Conservation (phyloP, 2,113 vertebrate species). For the Circaetus gallicus region DNA sequence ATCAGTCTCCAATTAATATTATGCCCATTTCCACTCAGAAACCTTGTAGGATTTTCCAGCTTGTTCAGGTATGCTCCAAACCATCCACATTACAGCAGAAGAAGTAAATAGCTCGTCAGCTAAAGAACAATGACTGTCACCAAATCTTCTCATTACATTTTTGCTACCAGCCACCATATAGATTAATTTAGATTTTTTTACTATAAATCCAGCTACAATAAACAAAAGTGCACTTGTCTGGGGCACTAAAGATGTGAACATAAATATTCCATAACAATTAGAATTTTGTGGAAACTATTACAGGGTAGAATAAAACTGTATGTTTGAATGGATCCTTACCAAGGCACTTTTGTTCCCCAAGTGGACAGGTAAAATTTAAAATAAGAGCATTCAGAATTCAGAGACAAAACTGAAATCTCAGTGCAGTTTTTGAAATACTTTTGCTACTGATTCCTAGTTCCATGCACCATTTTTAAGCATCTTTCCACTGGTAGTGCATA, state of each 20-base stretch:
- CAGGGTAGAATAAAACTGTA: neutral
- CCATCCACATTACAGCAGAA: neutral
- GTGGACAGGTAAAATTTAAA: neutral
- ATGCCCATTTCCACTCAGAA: neutral
- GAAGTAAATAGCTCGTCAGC: neutral
- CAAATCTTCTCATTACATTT: neutral
- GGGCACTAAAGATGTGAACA: neutral
- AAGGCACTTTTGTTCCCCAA: neutral
- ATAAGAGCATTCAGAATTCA: neutral
- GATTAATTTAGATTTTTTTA: neutral
- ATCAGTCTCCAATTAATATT: neutral
- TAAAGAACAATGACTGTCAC: neutral
- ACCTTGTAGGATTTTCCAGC: neutral
- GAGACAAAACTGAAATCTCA: neutral
- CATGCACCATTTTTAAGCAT: neutral
- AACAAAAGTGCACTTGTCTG: neutral
- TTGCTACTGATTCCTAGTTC: neutral
- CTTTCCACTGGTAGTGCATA: neutral
- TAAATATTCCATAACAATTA: neutral
- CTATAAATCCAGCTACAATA: neutral
- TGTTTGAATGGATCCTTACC: neutral
- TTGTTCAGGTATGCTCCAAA: neutral
- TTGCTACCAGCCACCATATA: neutral
- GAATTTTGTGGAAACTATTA: neutral
- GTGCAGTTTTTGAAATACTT: neutral